Base-by-base conservation (phyloP, 2,888 invertebrate species). In the Choreutis nemorana region DNA sequence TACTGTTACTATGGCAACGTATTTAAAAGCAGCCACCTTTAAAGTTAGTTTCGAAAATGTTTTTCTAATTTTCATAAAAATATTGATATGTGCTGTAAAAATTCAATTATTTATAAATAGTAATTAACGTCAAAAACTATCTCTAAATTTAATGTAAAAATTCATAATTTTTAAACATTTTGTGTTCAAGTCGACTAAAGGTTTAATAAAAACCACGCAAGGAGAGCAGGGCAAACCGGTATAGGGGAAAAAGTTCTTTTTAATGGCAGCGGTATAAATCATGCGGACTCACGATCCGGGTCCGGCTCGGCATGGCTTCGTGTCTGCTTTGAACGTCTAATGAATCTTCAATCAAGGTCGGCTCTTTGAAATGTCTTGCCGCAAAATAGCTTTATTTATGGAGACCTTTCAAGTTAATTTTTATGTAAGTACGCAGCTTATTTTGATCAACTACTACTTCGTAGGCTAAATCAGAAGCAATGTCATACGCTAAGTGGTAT, bases 261-360 rank as follows among this genome's bases (percentile, higher is more conserved):
- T 65, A 55, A 60, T 64, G 53, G 57, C 58, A 49, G 57, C 61
- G 50, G 59, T 67, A 73, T 77, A 75, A 75, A 73, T 77, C 73
- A 75, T 72, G 67, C 62, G 54, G 65, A 60, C 61, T 66, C 72
- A 67, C 64, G 66, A 66, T 55, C 48, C 5, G 49, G 48, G 57
- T 64, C 62, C 48, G 47, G 44, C 50, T 53, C 48, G 55, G 13
- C 13, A n/a, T 57, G 49, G 54, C 52, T 55, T 51, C 49, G 55
- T 41, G 44, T 29, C 30, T 33, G 50, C 57, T 63, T 48, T 41
- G 50, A 47, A 43, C 54, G 46, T 50, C 61, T 72, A 72, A 75
- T 72, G 70, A 71, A 67, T 60, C 68, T 72, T 72, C 72, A 73
- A 75, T 77, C 75, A 73, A 77, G 75, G 73, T 71, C 71, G 60